Evolutionary conservation across 2,113 vertebrate species (phyloP).

Genomic region (Cnemophilus loriae): DNA sequence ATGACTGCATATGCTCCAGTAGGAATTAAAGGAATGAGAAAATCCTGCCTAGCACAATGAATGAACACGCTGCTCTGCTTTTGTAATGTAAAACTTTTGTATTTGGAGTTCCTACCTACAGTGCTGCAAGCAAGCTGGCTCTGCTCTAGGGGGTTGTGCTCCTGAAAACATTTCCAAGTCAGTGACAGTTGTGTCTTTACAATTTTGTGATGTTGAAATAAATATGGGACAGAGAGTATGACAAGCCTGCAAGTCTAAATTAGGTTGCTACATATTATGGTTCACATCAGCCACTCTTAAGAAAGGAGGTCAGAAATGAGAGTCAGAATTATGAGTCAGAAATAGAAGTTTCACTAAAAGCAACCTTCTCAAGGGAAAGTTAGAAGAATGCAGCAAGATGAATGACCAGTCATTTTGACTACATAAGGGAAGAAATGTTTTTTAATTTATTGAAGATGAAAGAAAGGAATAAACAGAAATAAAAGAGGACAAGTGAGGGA

Average conservation of each 20-base stretch:
- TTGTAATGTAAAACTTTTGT: background rate
- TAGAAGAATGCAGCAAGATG: background rate
- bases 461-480: background rate
- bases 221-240: background rate
- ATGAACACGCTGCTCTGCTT: background rate
- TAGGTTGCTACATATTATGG: background rate
- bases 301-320: no score
- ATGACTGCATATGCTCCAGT: background rate
- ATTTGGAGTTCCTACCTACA: background rate
- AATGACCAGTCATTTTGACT: background rate
- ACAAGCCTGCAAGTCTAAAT: background rate
- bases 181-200: background rate
- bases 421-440: background rate
- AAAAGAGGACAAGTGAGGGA: background rate
- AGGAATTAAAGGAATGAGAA: background rate
- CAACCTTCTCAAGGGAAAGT: background rate
- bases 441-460: background rate
- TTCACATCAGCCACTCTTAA: background rate
- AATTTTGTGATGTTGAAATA: background rate
- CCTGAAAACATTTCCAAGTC: background rate
- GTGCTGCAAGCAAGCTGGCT: background rate
- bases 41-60: background rate
- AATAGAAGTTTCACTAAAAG: background rate
- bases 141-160: background rate
- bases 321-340: background rate